Base-by-base conservation (phyloP, 2,797 vertebrate species). In the Moxostoma hubbsi region DNA sequence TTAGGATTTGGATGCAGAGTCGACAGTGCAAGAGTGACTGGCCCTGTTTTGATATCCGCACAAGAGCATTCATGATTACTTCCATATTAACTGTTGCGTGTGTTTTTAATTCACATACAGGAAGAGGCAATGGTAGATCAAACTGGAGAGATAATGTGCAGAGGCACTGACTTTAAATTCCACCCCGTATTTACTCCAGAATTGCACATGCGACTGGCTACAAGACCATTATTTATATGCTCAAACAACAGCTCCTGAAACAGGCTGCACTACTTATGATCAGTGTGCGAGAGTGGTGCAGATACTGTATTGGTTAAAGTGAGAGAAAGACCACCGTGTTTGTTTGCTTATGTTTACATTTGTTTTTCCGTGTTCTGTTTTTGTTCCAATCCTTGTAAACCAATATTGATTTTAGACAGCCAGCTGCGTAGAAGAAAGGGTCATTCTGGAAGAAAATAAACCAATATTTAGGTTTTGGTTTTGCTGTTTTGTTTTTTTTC, bases 1-100 rank as follows among this genome's bases (percentile, higher is more conserved):
- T 91, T 90, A 90, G 87, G 89, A 90, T 93, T 91, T 79, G 70
- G 80, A 82, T 6, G 61, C 84, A 75, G 77, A 51, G 67, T 50
- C 65, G 77, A 18, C 5, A 63, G 85, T 86, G 89, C 18, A 86
- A 87, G 84, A 82, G 80, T 12, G 59, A 15, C 54, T 81, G 81
- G 85, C 85, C 82, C 84, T 78, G 6, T 86, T 92, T 88, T 90
- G 79, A 83, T 87, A 80, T 81, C 87, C 81, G 85, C 88, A 83
- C 75, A 81, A 66, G 74, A 86, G 87, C 87, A 65, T 89, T 92
- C 59, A 64, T 79, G 84, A 89, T 85, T 89, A 73, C 84, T 88
- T 85, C 63, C 82, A 85, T 86, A 82, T 85, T 85, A 90, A 87
- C 75, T 79, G 82, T 86, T 86, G 77, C 84, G 73, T 75, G 65